These are phyloP conservation scores for Piaya cayana DNA, from an alignment of 2,113 vertebrate genomes.

Conservation along the genomic window DNA sequence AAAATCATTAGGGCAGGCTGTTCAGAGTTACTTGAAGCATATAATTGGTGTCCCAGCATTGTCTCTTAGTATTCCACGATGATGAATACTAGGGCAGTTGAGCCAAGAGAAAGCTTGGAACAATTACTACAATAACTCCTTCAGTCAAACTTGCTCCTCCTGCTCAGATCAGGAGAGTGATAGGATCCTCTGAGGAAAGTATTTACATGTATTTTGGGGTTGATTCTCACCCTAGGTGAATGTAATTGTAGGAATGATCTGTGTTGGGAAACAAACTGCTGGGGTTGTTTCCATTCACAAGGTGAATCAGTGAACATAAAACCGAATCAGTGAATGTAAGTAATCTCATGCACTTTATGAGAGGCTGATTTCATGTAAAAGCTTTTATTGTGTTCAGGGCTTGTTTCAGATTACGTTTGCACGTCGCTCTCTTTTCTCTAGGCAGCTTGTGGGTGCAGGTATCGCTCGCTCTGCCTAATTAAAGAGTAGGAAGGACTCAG, in stretches of 20 bases:
- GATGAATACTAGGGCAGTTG: neutral
- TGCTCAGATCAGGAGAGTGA: accelerated
- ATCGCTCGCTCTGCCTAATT: neutral
- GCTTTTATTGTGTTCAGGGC: neutral
- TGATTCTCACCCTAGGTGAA: neutral
- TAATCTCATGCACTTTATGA: neutral
- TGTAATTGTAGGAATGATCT: accelerated
- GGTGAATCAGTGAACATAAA: neutral
- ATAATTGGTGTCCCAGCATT: neutral
- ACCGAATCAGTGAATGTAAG: neutral
- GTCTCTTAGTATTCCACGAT: neutral
- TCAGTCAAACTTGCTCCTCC: neutral
- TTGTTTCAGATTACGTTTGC: neutral
- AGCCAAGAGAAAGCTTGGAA: neutral
- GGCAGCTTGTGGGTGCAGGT: neutral
- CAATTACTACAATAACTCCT: neutral
- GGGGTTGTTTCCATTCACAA: neutral
- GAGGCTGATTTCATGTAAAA: neutral
- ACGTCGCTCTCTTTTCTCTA: neutral
- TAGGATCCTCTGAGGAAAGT: neutral
- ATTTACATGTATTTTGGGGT: accelerated
- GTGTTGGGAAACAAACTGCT: neutral
- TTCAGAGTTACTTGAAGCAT: neutral
- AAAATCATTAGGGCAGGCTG: neutral
- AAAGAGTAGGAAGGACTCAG: neutral